A percentile compares a stretch with the other conserved stretches of the same genome.
These are phyloP conservation scores for Holcopasites calliopsidis DNA, from an alignment of 1,140 invertebrate genomes.

Conservation along the genomic window DNA sequence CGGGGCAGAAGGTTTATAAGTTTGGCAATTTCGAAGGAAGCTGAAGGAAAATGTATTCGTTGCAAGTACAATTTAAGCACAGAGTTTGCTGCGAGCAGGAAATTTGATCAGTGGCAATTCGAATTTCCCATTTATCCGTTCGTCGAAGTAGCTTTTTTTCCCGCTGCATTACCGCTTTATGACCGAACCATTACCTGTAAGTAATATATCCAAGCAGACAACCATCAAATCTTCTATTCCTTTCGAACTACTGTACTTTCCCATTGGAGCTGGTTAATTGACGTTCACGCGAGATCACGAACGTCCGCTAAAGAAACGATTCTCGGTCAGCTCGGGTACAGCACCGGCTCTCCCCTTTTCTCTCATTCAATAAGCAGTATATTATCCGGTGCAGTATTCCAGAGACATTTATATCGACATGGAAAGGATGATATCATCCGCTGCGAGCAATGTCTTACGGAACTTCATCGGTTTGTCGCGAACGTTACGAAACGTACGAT, in stretches of 20 bases:
- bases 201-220: too few relatives aligned
- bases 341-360: slow-evolving; percentile 12
- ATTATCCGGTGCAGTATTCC: background rate
- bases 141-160: too few relatives aligned
- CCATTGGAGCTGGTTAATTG: slow-evolving; percentile 12
- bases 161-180: too few relatives aligned
- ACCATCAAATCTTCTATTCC: too few relatives aligned
- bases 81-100: too few relatives aligned
- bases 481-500: background rate
- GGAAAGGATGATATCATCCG: slow-evolving; percentile 5
- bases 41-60: background rate
- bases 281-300: background rate
- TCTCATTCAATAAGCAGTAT: slow-evolving; percentile 28
- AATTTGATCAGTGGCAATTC: too few relatives aligned
- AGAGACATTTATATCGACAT: background rate
- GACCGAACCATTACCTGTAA: too few relatives aligned
- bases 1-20: background rate
- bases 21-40: background rate
- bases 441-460: slow-evolving; percentile 3
- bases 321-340: background rate
- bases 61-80: too few relatives aligned
- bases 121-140: too few relatives aligned
- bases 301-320: background rate
- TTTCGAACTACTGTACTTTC: background rate
- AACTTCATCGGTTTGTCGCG: background rate